A percentile compares a stretch with the other conserved stretches of the same genome.
phyloP scores from a whole-genome alignment of 2,888 invertebrate genomes.

The Crocallis elinguaria region DNA sequence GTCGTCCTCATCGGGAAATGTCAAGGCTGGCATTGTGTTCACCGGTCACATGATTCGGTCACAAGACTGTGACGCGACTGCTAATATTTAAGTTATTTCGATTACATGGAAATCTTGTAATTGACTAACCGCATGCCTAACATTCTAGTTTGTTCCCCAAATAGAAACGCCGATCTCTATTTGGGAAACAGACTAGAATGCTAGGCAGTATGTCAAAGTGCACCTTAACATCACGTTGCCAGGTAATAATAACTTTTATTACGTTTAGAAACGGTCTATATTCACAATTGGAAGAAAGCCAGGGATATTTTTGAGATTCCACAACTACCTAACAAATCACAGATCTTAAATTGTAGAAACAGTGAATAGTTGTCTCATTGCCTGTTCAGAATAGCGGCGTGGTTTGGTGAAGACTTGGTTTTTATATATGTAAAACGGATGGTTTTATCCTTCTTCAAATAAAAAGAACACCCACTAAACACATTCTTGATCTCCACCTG shows the following conservation, averaged over 20 bases:
- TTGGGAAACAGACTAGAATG: background rate
- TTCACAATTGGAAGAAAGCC: background rate
- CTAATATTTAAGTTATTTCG: constrained; percentile 38
- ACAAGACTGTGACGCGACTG: constrained; percentile 42
- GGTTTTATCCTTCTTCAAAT: too few relatives aligned
- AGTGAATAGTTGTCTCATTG: background rate
- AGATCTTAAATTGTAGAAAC: too few relatives aligned
- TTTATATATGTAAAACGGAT: too few relatives aligned
- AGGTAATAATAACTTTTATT: background rate
- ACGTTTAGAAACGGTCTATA: background rate
- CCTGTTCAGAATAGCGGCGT: background rate
- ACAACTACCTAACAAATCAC: constrained; percentile 35
- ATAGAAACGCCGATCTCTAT: constrained; percentile 1
- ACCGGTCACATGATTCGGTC: constrained; percentile 52
- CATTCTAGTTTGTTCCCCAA: constrained; percentile 9
- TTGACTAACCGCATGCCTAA: constrained; percentile 18
- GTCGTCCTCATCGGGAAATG: constrained; percentile 59
- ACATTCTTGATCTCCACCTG: too few relatives aligned
- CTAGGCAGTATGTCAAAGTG: too few relatives aligned
- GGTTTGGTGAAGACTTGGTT: background rate
- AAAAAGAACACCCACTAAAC: too few relatives aligned
- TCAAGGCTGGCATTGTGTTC: constrained; percentile 59
- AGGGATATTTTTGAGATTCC: background rate
- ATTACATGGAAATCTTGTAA: constrained; percentile 23
- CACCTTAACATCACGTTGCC: background rate